phyloP scores from a whole-genome alignment of 2,797 vertebrate species.

The Enteromius mattozi region DNA sequence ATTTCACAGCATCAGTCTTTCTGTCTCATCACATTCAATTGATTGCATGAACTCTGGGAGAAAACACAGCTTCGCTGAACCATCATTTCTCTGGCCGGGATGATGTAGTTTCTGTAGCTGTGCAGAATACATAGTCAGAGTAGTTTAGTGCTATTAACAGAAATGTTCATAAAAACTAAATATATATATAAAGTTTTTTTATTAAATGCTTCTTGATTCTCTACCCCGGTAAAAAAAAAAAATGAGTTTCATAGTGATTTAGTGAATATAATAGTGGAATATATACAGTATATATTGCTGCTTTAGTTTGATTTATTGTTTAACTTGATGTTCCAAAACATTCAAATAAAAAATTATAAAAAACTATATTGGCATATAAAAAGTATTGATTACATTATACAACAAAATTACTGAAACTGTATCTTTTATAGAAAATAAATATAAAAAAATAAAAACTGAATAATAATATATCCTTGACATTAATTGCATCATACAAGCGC shows the following conservation, averaged over 20 bases:
- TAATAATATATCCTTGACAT: background rate
- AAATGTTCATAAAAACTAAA: too few species aligned
- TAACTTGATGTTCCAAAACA: too few species aligned
- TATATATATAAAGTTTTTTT: background rate
- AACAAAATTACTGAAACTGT: background rate
- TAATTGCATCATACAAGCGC: background rate
- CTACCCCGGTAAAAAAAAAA: too few species aligned
- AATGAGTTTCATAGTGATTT: background rate
- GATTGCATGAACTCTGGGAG: background rate
- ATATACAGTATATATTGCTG: too few species aligned
- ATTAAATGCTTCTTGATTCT: background rate
- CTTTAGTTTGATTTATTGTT: background rate
- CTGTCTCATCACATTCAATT: conserved; percentile 1
- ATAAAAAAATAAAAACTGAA: background rate
- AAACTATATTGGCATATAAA: background rate
- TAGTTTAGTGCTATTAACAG: background rate
- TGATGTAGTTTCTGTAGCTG: background rate
- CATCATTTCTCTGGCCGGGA: background rate
- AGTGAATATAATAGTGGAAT: background rate
- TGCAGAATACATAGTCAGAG: background rate
- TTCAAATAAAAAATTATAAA: background rate
- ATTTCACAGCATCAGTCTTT: conserved; percentile 2
- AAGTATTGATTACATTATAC: background rate
- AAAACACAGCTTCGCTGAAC: background rate
- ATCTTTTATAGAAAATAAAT: background rate